Conservation (phyloP, 2,797 vertebrate species). For the Cryptoblepharus egeriae region DNA sequence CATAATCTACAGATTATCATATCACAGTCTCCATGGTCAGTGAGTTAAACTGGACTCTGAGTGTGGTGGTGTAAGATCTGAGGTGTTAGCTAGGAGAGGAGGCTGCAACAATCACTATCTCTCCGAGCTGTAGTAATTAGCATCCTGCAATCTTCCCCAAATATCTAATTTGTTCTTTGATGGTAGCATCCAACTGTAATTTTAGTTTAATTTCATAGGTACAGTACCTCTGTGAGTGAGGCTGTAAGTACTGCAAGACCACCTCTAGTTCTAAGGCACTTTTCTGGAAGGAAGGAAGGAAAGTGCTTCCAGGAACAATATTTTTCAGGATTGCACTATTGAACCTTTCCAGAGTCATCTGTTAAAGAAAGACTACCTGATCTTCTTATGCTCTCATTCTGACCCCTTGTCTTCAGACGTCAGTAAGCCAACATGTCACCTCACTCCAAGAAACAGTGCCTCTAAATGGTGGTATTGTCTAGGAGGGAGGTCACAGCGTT, state of each 20-base stretch:
- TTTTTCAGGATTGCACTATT: constrained; percentile 39
- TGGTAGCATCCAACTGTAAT: background rate
- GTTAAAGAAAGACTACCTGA: constrained; percentile 47
- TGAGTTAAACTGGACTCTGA: constrained; percentile 10
- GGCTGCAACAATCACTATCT: background rate
- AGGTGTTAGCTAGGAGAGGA: background rate
- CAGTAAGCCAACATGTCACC: constrained; percentile 67
- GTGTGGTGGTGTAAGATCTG: constrained; percentile 1
- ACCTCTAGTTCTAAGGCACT: constrained; percentile 48
- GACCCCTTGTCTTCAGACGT: constrained; percentile 33
- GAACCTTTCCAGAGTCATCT: constrained; percentile 30
- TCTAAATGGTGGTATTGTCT: constrained; percentile 63
- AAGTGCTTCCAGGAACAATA: constrained; percentile 43
- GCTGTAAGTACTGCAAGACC: constrained; percentile 31
- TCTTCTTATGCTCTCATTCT: constrained; percentile 46
- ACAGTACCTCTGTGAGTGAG: constrained; percentile 30
- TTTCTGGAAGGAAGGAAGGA: constrained; percentile 40
- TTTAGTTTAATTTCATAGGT: constrained; percentile 41
- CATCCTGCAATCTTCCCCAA: constrained; percentile 20
- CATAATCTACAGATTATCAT: constrained; percentile 72
- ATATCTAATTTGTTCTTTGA: constrained; percentile 22
- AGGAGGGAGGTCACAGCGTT: constrained; percentile 67
- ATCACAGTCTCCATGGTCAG: constrained; percentile 54
- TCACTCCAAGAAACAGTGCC: constrained; percentile 69
- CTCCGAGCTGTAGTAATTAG: constrained; percentile 21